Conservation (phyloP, 2,888 invertebrate species). For the Bhutanitis thaidina region DNA sequence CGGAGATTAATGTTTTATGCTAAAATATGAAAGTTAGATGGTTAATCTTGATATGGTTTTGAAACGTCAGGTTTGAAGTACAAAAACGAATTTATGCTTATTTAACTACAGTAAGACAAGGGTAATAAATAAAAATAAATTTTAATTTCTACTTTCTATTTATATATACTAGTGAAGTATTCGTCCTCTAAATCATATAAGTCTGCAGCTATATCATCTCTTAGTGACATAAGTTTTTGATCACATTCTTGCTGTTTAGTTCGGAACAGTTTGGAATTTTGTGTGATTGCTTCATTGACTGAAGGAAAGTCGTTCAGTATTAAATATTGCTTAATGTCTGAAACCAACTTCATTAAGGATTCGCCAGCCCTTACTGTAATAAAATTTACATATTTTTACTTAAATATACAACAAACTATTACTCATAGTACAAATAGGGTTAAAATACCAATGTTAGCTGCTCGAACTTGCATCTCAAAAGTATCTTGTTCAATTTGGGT, state of each 20-base stretch:
- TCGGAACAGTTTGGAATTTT: constrained; percentile 93
- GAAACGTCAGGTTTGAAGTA: too few relatives aligned
- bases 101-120: too few relatives aligned
- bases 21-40: too few relatives aligned
- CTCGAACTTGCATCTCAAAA: constrained; percentile 97
- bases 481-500: constrained; percentile 97
- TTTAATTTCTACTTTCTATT: constrained; percentile 56
- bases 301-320: constrained; percentile 99
- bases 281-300: constrained; percentile 97
- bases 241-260: constrained; percentile 96
- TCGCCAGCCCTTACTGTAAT: constrained; percentile 94
- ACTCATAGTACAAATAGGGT: background rate
- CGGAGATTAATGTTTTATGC: too few relatives aligned
- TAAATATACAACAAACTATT: background rate
- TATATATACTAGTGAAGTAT: constrained; percentile 92
- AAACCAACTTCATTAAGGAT: constrained; percentile 97
- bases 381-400: background rate
- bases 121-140: background rate
- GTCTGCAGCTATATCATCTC: constrained; percentile 97
- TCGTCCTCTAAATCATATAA: constrained; percentile 95
- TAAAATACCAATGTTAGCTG: constrained; percentile 90
- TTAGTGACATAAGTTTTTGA: constrained; percentile 92
- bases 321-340: constrained; percentile 98
- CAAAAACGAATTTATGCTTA: too few relatives aligned
- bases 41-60: too few relatives aligned